Conservation (phyloP, 1,140 invertebrate species). For the Caerostris extrusa region DNA sequence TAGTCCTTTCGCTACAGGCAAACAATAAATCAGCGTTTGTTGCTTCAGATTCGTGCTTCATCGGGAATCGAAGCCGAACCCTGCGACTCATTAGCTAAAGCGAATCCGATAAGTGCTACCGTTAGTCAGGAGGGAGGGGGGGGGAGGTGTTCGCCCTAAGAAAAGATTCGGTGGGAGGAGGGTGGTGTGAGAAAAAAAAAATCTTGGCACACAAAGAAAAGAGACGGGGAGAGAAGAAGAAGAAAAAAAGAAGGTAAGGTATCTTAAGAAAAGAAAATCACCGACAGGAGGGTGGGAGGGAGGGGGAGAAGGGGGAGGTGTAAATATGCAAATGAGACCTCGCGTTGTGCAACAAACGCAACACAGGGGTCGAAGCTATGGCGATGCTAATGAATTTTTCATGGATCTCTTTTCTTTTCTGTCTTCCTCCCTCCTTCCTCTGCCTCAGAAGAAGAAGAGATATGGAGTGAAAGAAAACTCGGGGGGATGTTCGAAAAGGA, state of each 20-base stretch:
- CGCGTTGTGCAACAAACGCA: conserved; percentile 17
- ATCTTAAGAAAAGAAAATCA: conserved; percentile 66
- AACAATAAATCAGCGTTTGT: conserved; percentile 67
- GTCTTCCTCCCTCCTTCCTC: background rate
- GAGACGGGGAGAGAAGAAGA: background rate
- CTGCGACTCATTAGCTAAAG: conserved; percentile 74
- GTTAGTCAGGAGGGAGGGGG: background rate
- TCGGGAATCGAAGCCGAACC: conserved; percentile 62
- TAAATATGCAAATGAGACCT: conserved; percentile 69
- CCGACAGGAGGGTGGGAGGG: background rate
- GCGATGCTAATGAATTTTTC: conserved; percentile 75
- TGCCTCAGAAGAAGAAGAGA: background rate
- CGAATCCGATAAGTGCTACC: conserved; percentile 70
- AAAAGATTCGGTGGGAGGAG: background rate
- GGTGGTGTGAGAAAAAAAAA: background rate
- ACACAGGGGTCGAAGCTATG: conserved; percentile 34
- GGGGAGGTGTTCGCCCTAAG: background rate
- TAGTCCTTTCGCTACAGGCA: background rate
- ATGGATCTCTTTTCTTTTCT: conserved; percentile 65
- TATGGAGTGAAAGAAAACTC: conserved; percentile 65
- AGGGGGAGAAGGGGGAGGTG: conserved; percentile 9
- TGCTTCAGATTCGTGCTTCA: conserved; percentile 39
- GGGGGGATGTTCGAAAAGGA: background rate
- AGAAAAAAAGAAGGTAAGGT: conserved; percentile 19
- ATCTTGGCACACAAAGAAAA: background rate